Conservation (phyloP, 2,797 vertebrate species). For the Chrosomus eos region DNA sequence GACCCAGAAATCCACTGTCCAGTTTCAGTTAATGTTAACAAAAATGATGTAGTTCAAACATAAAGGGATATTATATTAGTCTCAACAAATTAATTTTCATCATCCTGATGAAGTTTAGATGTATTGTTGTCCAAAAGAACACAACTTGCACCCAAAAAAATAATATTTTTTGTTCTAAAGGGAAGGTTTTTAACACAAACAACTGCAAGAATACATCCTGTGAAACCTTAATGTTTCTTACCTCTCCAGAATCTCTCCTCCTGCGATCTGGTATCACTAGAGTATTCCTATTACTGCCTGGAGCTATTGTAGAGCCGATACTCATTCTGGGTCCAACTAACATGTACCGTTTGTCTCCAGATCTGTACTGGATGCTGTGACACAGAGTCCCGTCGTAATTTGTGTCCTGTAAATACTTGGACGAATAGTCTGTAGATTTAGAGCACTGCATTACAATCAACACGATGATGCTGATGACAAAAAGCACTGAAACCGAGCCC, state of each 20-base stretch:
- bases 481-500: conserved; percentile 63
- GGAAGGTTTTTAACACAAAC: neutral
- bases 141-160: neutral
- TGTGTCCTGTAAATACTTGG: conserved; percentile 60
- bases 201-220: neutral
- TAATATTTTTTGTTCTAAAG: neutral
- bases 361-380: conserved; percentile 70
- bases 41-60: neutral
- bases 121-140: neutral
- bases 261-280: conserved; percentile 61
- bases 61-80: neutral
- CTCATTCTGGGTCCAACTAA: conserved; percentile 68
- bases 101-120: neutral
- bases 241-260: conserved; percentile 54
- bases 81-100: neutral
- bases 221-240: conserved; percentile 47
- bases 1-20: neutral
- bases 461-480: conserved; percentile 65
- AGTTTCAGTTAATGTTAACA: neutral
- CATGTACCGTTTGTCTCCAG: conserved; percentile 68
- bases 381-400: conserved; percentile 55
- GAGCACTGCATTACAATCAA: conserved; percentile 68
- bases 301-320: conserved; percentile 62
- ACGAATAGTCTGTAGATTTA: conserved; percentile 60
- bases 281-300: conserved; percentile 65